A percentile compares a stretch with the other conserved stretches of the same genome.
Evolutionary conservation across 2,888 invertebrate genomes (phyloP).

Genomic region (Drosophila longiperda): DNA sequence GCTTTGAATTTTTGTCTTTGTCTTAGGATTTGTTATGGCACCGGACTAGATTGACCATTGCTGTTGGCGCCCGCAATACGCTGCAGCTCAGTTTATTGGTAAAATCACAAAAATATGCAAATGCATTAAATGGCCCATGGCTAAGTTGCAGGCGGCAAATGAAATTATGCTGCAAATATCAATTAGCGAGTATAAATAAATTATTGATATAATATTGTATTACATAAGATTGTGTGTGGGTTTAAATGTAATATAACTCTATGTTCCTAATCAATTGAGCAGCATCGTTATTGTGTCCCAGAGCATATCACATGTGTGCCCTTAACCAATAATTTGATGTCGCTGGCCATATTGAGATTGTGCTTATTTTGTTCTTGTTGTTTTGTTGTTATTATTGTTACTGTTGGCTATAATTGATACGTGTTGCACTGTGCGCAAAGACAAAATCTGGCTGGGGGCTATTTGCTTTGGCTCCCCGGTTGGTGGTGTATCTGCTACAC

Average conservation of each 20-base stretch:
- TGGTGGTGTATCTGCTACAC: slow-evolving; percentile 56
- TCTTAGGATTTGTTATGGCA: slow-evolving; percentile 33
- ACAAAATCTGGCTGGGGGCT: slow-evolving; percentile 78
- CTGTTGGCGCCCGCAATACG: slow-evolving; percentile 45
- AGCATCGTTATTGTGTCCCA: slow-evolving; percentile 17
- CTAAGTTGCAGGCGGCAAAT: not conserved
- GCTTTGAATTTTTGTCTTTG: slow-evolving; percentile 67
- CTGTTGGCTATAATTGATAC: slow-evolving; percentile 73
- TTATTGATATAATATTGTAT: not conserved
- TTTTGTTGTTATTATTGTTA: slow-evolving; percentile 16
- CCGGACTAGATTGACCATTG: slow-evolving; percentile 32
- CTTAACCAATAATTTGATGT: slow-evolving; percentile 64
- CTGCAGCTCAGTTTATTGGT: slow-evolving; percentile 27
- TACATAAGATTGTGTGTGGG: not conserved
- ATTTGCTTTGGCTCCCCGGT: slow-evolving; percentile 71
- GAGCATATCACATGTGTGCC: slow-evolving; percentile 27
- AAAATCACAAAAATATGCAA: slow-evolving; percentile 15
- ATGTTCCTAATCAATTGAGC: slow-evolving; percentile 20
- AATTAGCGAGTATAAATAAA: slow-evolving; percentile 21
- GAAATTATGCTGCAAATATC: not conserved
- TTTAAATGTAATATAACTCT: not conserved
- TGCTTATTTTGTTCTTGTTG: slow-evolving; percentile 9
- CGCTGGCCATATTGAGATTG: slow-evolving; percentile 55
- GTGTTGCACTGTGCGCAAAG: slow-evolving; percentile 78
- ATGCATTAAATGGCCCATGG: slow-evolving; percentile 11